Percentiles rank a stretch among this genome's conserved stretches.
Evolutionary conservation across 2,113 vertebrate genomes (phyloP).

Genomic region (Megatriorchis doriae): DNA sequence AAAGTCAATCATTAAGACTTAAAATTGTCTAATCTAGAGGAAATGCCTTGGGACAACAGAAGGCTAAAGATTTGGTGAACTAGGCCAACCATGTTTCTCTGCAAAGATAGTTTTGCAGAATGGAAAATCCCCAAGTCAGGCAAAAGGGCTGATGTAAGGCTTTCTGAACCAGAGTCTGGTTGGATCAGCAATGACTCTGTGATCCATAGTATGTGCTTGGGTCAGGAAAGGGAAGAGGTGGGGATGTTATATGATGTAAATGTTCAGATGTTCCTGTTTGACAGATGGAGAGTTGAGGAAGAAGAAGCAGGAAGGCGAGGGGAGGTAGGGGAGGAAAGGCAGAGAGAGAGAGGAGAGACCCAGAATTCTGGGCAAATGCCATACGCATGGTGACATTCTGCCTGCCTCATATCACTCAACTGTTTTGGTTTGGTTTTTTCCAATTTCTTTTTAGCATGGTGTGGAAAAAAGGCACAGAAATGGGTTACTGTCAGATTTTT

Average conservation of each 20-base stretch:
- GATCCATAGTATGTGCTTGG: background rate
- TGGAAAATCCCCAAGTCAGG: background rate
- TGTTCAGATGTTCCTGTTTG: background rate
- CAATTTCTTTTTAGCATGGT: background rate
- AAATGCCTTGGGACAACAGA: background rate
- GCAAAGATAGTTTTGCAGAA: background rate
- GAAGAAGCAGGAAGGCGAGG: accelerated
- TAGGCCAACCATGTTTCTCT: background rate
- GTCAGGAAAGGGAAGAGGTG: background rate
- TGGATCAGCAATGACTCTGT: background rate
- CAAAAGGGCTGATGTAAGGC: background rate
- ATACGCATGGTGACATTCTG: background rate
- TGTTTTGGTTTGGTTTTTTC: accelerated
- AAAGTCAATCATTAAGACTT: background rate
- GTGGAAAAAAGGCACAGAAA: background rate
- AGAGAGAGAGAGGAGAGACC: background rate
- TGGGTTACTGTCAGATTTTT: background rate
- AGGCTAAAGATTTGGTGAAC: background rate
- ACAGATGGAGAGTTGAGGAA: background rate
- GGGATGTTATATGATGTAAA: background rate
- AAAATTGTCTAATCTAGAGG: background rate
- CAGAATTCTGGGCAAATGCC: background rate
- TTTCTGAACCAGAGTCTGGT: background rate
- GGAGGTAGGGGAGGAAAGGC: no score
- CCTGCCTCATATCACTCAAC: background rate